Evolutionary conservation across 2,797 vertebrate genomes (phyloP).

Genomic region (Nannoperca australis): DNA sequence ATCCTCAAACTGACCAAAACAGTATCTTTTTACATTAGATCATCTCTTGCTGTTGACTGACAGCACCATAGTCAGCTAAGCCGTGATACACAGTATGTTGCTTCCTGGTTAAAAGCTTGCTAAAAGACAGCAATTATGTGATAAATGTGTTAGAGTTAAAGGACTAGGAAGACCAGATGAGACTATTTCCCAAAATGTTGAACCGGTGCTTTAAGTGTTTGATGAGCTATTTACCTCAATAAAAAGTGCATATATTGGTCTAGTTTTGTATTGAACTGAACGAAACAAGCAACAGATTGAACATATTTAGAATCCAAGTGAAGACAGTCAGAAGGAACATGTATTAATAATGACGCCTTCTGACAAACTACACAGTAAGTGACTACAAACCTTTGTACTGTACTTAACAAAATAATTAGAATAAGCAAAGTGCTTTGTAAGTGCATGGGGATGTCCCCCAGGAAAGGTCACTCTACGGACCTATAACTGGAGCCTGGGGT

Average conservation of each 20-base stretch:
- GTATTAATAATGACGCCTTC: not conserved
- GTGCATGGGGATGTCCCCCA: not conserved
- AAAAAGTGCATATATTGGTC: not conserved
- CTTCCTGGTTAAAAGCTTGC: constrained; percentile 5
- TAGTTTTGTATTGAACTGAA: not conserved
- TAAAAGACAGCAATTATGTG: constrained; percentile 9
- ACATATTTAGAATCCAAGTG: not conserved
- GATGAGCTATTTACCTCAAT: not conserved
- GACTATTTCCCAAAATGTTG: not conserved
- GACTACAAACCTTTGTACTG: not conserved
- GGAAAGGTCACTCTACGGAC: constrained; percentile 2
- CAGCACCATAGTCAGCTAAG: not conserved
- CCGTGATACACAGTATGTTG: not conserved
- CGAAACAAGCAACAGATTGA: not conserved
- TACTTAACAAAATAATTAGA: not conserved
- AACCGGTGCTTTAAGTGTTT: not conserved
- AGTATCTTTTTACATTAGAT: not conserved
- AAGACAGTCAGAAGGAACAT: not conserved
- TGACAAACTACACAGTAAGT: not conserved
- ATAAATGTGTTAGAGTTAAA: not conserved
- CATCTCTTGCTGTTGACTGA: not conserved
- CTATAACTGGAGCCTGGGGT: not conserved
- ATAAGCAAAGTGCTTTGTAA: constrained; percentile 8
- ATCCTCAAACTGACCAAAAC: constrained; percentile 10
- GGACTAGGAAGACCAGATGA: too few relatives aligned